These are phyloP conservation scores for Zeugodacus cucurbitae DNA, from an alignment of 1,140 invertebrate genomes.

Conservation along the genomic window DNA sequence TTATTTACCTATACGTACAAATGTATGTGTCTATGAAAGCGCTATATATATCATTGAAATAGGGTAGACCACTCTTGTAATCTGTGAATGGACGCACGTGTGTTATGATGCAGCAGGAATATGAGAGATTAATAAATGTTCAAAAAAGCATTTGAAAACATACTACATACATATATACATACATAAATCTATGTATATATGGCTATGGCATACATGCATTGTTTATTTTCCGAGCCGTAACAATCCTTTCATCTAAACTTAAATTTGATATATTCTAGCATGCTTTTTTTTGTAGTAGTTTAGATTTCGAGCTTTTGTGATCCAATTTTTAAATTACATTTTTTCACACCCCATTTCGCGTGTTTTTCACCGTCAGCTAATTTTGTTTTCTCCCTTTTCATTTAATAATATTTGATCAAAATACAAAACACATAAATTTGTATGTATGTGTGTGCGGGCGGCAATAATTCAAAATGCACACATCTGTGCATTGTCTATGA, in stretches of 20 bases:
- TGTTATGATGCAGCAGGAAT: neutral
- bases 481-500: slow-evolving; percentile 3
- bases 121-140: neutral
- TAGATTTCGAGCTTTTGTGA: neutral
- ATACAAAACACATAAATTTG: neutral
- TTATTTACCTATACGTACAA: too few relatives aligned
- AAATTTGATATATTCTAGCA: neutral
- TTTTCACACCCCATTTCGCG: neutral
- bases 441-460: neutral
- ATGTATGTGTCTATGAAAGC: too few relatives aligned
- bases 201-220: too few relatives aligned
- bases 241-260: neutral
- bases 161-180: too few relatives aligned
- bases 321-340: neutral
- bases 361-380: neutral
- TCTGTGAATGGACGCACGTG: neutral
- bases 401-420: neutral
- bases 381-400: neutral
- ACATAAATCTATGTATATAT: too few relatives aligned
- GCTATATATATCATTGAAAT: neutral
- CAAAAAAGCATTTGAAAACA: neutral
- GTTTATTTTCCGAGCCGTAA: too few relatives aligned
- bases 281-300: neutral
- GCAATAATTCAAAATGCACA: slow-evolving; percentile 23
- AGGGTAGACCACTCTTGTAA: neutral